phyloP scores from a whole-genome alignment of 2,113 vertebrate genomes.

The Upupa epops region DNA sequence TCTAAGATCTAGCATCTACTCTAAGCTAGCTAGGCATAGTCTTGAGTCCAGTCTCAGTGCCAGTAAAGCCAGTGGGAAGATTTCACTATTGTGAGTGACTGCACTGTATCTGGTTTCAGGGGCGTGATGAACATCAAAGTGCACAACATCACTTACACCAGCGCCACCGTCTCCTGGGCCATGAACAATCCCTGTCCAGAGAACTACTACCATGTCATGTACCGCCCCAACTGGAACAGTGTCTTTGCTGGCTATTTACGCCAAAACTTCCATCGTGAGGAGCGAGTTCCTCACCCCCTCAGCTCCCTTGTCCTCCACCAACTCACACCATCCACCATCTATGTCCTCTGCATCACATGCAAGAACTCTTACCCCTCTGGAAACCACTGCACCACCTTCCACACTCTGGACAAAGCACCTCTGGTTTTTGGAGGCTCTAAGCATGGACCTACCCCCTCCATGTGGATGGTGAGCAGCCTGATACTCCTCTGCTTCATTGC shows the following conservation, averaged over 20 bases:
- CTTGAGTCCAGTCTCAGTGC: background rate
- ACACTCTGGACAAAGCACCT: conserved; percentile 68
- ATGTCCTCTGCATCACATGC: conserved; percentile 75
- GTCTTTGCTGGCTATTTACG: conserved; percentile 69
- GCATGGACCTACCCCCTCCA: conserved; percentile 63
- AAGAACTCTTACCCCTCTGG: conserved; percentile 69
- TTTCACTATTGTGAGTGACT: background rate
- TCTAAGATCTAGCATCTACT: background rate
- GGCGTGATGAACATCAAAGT: conserved; percentile 74
- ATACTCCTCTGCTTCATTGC: conserved; percentile 71
- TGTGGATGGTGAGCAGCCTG: conserved; percentile 76
- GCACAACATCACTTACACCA: conserved; percentile 73
- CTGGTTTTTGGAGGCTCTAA: conserved; percentile 41
- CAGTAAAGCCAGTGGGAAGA: background rate
- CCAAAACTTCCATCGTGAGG: conserved; percentile 73
- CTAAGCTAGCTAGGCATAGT: background rate
- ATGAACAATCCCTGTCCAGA: conserved; percentile 69
- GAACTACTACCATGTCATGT: conserved; percentile 77
- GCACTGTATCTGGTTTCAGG: conserved; percentile 67
- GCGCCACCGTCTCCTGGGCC: conserved; percentile 72
- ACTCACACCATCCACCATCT: conserved; percentile 73
- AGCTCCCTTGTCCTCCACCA: conserved; percentile 68
- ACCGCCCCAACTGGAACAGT: conserved; percentile 77
- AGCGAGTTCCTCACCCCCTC: conserved; percentile 70
- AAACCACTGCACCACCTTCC: conserved; percentile 78